Evolutionary conservation across 2,113 vertebrate species (phyloP), one percentile per base, ranked within the genome.

Genomic region (Stigmatopora nigra): DNA sequence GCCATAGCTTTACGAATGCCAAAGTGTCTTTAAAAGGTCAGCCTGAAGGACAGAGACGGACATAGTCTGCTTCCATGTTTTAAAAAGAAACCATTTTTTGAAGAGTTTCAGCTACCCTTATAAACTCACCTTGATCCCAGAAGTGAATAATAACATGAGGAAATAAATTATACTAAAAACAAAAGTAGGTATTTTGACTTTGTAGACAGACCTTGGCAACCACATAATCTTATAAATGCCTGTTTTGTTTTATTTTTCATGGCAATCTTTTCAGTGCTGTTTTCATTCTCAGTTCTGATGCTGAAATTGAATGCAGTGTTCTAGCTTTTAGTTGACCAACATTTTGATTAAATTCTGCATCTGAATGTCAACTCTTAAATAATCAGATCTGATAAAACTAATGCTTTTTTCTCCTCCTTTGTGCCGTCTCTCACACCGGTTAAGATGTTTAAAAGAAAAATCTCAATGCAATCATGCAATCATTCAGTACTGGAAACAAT

Each of bases 1-100:
- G 62, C 64, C 61, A 25, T 64, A 51, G 44, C 31, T 36, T 41
- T 44, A 22, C 12, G 12, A 46, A 61, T 60, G 51, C 47, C 47
- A 52, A 3, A 25, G 25, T 31, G 22, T 56, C n/a, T 36, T 19
- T 36, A 15, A 49, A 49, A 36, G 36, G 53, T 56, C 53, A 56
- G 25, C 53, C 2, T 3, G 22, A 56, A 55, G 13, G 52, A 55
- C 52, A 6, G 3, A 55, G 19, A 25, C 52, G 11, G 2, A 25
- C 53, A 31, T 16, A 8, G 9, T 56, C 14, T 56, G 53, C 51
- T 13, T 53, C 19, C 51, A 25, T 4, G 19, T 22, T 56, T 56
- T 22, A 56, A 41, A 31, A 31, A 13, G 20, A 20, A 53, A 13
- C 1, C 19, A 53, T 13, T 52, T 52, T 49, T 49, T 31, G 3